A percentile compares a stretch with the other conserved stretches of the same genome.
These are phyloP conservation scores for Noturus placidus DNA, from an alignment of 2,113 vertebrate genomes.

Conservation along the genomic window DNA sequence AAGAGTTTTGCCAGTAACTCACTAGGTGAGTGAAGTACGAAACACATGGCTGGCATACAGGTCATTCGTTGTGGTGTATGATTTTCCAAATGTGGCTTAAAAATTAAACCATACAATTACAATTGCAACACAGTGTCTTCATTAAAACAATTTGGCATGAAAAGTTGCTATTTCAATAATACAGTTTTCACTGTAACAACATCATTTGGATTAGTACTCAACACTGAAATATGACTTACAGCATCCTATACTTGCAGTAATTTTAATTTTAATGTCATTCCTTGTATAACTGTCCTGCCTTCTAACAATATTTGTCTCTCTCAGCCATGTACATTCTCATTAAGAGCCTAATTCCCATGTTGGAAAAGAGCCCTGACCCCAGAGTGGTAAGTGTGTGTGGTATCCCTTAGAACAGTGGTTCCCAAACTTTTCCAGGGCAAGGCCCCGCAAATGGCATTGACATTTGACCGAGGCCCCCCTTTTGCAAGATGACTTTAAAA, in stretches of 20 bases:
- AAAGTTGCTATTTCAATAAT: not conserved
- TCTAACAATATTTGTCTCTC: not conserved
- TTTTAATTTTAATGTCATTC: not conserved
- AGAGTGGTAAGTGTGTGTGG: conserved; percentile 71
- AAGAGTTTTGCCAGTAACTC: conserved; percentile 77
- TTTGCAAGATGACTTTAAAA: no score
- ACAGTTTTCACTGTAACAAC: conserved; percentile 15
- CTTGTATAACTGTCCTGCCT: not conserved
- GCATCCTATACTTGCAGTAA: not conserved
- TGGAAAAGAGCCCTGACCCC: conserved; percentile 77
- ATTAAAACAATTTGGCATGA: not conserved
- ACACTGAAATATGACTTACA: not conserved
- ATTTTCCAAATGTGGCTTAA: not conserved
- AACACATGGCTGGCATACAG: not conserved
- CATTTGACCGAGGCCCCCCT: no score
- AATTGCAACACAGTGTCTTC: not conserved
- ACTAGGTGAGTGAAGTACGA: conserved; percentile 65
- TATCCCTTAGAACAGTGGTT: not conserved
- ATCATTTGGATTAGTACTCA: not conserved
- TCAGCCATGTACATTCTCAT: conserved; percentile 76
- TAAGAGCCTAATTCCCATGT: conserved; percentile 72
- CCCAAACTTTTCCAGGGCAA: no score
- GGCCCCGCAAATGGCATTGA: no score
- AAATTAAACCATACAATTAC: not conserved
- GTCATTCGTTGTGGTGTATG: not conserved